These are phyloP conservation scores for Drosophila malerkotliana DNA, from an alignment of 1,140 invertebrate species.

Conservation along the genomic window DNA sequence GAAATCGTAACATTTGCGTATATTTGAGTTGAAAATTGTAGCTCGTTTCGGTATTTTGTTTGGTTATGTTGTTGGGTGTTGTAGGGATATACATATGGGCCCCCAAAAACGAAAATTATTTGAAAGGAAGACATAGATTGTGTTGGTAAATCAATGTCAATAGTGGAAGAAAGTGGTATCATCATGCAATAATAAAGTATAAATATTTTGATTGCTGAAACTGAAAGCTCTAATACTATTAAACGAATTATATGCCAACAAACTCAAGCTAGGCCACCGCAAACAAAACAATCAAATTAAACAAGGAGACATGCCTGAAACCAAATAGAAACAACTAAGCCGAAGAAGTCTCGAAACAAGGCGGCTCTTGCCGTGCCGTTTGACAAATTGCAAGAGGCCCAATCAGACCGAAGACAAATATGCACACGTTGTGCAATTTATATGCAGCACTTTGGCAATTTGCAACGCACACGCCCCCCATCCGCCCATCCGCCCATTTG, in stretches of 20 bases:
- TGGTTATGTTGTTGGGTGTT: constrained; percentile 44
- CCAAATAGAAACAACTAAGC: constrained; percentile 1
- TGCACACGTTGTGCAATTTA: constrained; percentile 61
- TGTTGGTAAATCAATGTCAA: constrained; percentile 9
- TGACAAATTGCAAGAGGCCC: constrained; percentile 38
- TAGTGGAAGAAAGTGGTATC: neutral
- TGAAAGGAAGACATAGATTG: constrained; percentile 48
- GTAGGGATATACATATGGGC: constrained; percentile 10
- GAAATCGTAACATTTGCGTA: constrained; percentile 35
- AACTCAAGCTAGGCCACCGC: neutral
- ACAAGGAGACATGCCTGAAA: constrained; percentile 22
- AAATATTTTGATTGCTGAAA: neutral
- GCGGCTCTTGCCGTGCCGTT: neutral
- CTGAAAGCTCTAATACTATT: neutral
- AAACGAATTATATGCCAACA: neutral
- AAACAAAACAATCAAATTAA: constrained; percentile 5
- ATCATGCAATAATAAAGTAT: constrained; percentile 4
- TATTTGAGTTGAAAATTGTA: constrained; percentile 13
- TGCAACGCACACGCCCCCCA: constrained; percentile 19
- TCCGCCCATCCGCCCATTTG: neutral
- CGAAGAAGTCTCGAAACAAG: neutral
- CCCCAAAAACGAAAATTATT: constrained; percentile 50
- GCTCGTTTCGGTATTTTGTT: constrained; percentile 16
- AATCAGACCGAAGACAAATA: constrained; percentile 67
- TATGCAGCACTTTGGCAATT: constrained; percentile 63